phyloP scores from a whole-genome alignment of 2,797 vertebrate species.

The Petrocephalus schoutedeni region DNA sequence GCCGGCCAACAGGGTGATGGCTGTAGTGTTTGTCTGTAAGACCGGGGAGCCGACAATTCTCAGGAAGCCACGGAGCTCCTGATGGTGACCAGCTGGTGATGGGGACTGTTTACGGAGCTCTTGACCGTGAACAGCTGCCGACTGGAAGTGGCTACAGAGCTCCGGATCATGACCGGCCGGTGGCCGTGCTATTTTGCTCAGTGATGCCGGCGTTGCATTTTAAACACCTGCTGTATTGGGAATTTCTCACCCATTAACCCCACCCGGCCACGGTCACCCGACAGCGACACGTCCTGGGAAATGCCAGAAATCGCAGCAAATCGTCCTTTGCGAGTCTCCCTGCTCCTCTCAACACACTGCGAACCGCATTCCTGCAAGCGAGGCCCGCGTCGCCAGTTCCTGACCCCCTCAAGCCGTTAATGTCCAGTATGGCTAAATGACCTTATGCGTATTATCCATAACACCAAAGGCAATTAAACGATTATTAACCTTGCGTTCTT shows the following conservation, averaged over 20 bases:
- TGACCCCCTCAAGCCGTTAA: not conserved
- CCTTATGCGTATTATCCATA: not conserved
- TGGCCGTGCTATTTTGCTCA: not conserved
- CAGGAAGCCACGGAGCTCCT: not conserved
- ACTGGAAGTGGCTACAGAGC: not conserved
- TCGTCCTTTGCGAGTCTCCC: not conserved
- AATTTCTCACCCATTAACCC: not conserved
- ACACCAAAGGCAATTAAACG: slow-evolving; percentile 3
- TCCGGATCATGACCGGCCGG: not conserved
- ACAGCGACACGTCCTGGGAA: not conserved
- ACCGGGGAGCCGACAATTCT: not conserved
- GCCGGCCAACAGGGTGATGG: not conserved
- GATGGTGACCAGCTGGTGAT: not conserved
- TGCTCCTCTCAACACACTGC: not conserved
- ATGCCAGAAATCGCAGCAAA: not conserved
- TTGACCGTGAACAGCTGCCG: not conserved
- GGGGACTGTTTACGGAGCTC: not conserved
- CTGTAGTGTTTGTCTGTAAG: not conserved
- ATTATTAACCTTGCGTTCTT: slow-evolving; percentile 9
- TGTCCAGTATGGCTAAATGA: not conserved
- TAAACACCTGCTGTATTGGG: not conserved
- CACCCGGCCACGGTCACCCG: not conserved
- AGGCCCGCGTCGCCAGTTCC: not conserved
- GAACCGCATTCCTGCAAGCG: too few species aligned
- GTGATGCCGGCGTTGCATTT: not conserved